Evolutionary conservation across 2,113 vertebrate species (phyloP).

Genomic region (Ameiurus melas): DNA sequence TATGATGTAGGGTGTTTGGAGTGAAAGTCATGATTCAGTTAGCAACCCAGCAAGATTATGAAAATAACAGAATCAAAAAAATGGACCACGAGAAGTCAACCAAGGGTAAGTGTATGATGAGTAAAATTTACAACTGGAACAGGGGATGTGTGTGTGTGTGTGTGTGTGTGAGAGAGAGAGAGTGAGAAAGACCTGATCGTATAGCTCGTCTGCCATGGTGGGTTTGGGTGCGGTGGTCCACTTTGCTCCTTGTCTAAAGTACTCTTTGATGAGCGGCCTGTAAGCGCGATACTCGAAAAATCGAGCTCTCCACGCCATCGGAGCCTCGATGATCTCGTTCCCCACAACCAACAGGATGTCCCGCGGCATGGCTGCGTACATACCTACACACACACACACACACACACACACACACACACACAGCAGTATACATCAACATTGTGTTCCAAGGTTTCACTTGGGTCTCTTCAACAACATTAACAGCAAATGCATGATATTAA

Average conservation of each 20-base stretch:
- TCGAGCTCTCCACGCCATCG: constrained; percentile 97
- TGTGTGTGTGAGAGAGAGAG: not conserved
- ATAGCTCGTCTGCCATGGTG: constrained; percentile 92
- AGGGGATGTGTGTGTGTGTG: not conserved
- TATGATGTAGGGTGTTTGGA: not conserved
- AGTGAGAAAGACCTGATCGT: constrained; percentile 82
- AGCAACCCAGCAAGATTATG: not conserved
- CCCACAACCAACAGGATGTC: constrained; percentile 96
- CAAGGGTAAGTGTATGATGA: not conserved
- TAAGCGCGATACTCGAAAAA: constrained; percentile 99
- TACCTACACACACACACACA: constrained; percentile 73
- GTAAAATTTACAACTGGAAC: not conserved
- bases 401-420: constrained; percentile 31
- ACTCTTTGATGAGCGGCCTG: constrained; percentile 92
- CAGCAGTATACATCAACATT: not conserved
- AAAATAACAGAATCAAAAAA: not conserved
- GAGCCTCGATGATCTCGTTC: constrained; percentile 97
- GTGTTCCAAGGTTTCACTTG: not conserved
- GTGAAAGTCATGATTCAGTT: no score
- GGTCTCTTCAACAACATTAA: not conserved
- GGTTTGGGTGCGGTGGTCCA: constrained; percentile 99
- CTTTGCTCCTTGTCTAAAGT: constrained; percentile 91
- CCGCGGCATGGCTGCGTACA: constrained; percentile 98
- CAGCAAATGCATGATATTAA: not conserved
- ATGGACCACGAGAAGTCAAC: not conserved